phyloP scores from a whole-genome alignment of 2,113 vertebrate genomes.

The Felis catus region DNA sequence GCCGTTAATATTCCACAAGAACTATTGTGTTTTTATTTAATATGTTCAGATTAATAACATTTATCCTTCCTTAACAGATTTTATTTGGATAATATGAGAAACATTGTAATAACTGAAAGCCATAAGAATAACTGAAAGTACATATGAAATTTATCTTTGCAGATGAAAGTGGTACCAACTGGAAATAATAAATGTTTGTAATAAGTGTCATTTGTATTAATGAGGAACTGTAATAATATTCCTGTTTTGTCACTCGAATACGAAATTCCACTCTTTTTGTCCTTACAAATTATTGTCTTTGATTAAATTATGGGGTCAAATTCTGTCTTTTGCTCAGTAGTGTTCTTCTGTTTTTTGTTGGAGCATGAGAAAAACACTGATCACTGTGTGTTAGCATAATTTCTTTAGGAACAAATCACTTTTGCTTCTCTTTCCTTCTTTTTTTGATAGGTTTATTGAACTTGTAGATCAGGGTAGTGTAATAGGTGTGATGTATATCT shows the following conservation, averaged over 20 bases:
- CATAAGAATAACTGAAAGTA: background rate
- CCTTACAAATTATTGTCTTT: background rate
- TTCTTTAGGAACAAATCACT: background rate
- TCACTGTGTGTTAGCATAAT: background rate
- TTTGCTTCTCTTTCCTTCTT: background rate
- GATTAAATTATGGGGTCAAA: background rate
- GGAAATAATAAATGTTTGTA: constrained; percentile 17
- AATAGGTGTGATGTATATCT: background rate
- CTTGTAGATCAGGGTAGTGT: background rate
- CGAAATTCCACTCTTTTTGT: background rate
- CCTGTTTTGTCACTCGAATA: background rate
- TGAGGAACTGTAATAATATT: background rate
- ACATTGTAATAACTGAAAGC: too few relatives aligned
- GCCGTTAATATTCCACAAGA: background rate
- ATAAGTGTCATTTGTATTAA: background rate
- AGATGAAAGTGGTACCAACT: constrained; percentile 13
- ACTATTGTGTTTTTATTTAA: background rate
- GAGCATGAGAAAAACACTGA: background rate
- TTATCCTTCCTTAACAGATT: constrained; percentile 7
- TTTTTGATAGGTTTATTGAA: background rate
- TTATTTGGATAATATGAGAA: background rate
- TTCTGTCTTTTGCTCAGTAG: background rate
- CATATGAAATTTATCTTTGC: constrained; percentile 37
- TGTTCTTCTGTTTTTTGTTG: background rate
- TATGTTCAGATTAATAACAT: background rate